Evolutionary conservation across 2,797 vertebrate genomes (phyloP).

Genomic region (Sebastes vulpes): DNA sequence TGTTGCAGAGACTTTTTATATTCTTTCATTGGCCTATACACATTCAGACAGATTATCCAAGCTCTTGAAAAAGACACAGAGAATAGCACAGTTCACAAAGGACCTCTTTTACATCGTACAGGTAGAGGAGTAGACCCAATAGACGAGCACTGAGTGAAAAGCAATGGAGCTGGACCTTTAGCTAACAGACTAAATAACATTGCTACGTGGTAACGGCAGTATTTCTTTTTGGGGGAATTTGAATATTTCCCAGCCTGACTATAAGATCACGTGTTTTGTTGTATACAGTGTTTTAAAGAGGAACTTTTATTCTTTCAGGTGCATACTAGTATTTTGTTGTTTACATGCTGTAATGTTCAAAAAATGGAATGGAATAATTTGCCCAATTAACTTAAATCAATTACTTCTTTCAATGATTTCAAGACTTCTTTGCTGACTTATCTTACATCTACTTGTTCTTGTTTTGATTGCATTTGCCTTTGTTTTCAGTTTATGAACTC

Average conservation of each 20-base stretch:
- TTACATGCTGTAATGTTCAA: no score
- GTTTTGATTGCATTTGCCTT: no score
- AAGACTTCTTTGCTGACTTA: no score
- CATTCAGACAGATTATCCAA: constrained; percentile 9
- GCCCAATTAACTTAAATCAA: no score
- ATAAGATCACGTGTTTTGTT: background rate
- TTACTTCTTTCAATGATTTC: no score
- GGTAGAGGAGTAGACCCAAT: background rate
- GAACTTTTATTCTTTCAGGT: no score
- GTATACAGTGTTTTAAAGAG: background rate
- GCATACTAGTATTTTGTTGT: no score
- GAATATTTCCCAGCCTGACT: background rate
- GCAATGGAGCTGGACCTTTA: background rate
- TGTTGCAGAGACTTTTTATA: background rate
- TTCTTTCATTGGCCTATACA: background rate
- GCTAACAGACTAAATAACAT: background rate
- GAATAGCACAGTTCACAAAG: constrained; percentile 1
- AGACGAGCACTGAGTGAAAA: constrained; percentile 5
- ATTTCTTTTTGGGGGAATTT: background rate
- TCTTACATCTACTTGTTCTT: no score
- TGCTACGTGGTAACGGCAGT: background rate
- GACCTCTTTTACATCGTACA: background rate
- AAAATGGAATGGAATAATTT: no score
- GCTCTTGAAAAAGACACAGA: constrained; percentile 10
- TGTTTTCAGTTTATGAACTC: no score